Base-by-base conservation (phyloP, 2,797 vertebrate species). In the Dallia pectoralis region DNA sequence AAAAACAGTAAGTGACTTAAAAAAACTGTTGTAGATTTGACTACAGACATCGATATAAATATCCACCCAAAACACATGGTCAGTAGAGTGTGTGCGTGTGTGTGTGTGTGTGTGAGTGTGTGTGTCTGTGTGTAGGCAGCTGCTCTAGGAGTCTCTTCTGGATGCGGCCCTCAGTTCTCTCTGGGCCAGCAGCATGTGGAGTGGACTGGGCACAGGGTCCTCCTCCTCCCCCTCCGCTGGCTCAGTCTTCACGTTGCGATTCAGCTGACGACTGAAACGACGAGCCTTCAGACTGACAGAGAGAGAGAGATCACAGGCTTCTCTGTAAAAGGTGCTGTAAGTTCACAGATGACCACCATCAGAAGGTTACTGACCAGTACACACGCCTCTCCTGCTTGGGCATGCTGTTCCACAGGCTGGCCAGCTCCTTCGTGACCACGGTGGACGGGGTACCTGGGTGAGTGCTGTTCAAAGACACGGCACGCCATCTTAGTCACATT, bases 401-500 rank as follows among this genome's bases (percentile, higher is more conserved):
- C 77, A 88, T 79, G 67, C 77, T 40, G 40, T 83, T 81, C 85
- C 87, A 88, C 61, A 87, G 74, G 44, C 72, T 74, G n/a, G 84
- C 87, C 78, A 88, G 78, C 67, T 87, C 85, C 75, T 86, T 88
- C 51, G 87, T 88, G 61, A 86, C 87, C 63, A 73, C 72, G 4
- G 84, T 88, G 49, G 87, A 88, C 0, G 84, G 77, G 14, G 77
- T 83, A 0, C 82, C 84, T 3, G 87, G 85, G 51, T 82, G 79
- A 2, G 76, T 79, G 40, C 85, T 88, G 78, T 70, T 65, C 15
- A 72, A 67, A 70, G 44, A 79, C 19, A 80, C 61, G 16, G 63
- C 22, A 27, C n/a, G 30, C 48, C 29, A 66, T 71, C 30, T 64
- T 64, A 70, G 62, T 63, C 27, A 25, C 49, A 56, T 53, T 69